Evolutionary conservation across 2,888 invertebrate genomes (phyloP), one percentile per base, ranked within the genome.

Genomic region (Mythimna albipuncta): DNA sequence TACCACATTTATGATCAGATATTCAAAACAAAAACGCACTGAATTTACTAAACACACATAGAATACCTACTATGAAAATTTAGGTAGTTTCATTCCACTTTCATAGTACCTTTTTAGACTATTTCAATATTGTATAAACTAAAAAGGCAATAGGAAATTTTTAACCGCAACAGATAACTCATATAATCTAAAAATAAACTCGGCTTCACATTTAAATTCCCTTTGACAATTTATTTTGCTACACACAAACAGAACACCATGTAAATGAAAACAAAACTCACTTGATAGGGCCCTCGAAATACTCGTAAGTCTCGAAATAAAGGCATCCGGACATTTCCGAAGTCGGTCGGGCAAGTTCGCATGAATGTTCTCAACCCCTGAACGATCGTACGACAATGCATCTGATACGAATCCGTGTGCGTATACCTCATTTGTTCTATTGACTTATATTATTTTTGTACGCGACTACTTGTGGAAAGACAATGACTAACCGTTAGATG

Each of bases 311-410:
- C 50, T 52, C n/a, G 50, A n/a, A 91, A 94, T 93, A 95, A 94
- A 93, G 85, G 91, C 89, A 93, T 94, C 93, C 92, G 89, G 91
- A 94, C 92, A 85, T 86, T 75, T 32, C 79, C 81, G 72, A 64
- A 86, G 78, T 86, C 90, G 75, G 64, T 72, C 77, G 75, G 54
- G 85, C 85, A 87, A 87, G 80, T 87, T 83, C 70, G 80, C 67
- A 73, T 82, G 82, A 94, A 95, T 95, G 95, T 94, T 94, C 93
- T 89, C 90, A 88, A 92, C 94, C 95, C 94, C 91, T 89, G 83
- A 89, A 84, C 87, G 86, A 89, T 87, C 83, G 83, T 72, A 78
- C 88, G 86, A 94, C 95, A 95, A 96, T 93, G 88, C 92, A 91
- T 91, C 91, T 92, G 95, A 95, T 95, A 95, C 94, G 90, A 93